Evolutionary conservation across 2,888 invertebrate genomes (phyloP).

Genomic region (Dryococelus australis): DNA sequence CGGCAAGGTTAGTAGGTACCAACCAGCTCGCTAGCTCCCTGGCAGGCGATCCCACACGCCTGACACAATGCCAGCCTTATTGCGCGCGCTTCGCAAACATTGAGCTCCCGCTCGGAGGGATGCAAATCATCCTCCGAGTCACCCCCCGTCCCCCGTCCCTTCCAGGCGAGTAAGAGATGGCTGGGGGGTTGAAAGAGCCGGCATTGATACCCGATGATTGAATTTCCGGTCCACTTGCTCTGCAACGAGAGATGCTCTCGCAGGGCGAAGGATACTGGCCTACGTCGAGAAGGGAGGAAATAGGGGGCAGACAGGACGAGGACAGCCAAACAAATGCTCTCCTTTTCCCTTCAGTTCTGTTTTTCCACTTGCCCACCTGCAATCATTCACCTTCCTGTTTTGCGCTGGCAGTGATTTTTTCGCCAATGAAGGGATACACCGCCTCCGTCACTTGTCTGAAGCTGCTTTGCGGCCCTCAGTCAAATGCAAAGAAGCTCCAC

Average conservation of each 20-base stretch:
- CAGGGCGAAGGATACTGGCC: not conserved
- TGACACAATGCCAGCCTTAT: not conserved
- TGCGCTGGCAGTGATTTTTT: too few species aligned
- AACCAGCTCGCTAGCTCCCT: not conserved
- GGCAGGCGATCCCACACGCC: not conserved
- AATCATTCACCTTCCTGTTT: too few species aligned
- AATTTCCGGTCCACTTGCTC: conserved; percentile 28
- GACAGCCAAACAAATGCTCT: conserved; percentile 17
- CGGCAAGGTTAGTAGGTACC: too few species aligned
- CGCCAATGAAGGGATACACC: too few species aligned
- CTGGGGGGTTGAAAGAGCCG: conserved; percentile 22
- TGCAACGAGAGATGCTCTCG: conserved; percentile 8
- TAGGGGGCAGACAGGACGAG: not conserved
- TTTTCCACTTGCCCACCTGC: not conserved
- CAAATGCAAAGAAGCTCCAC: too few species aligned
- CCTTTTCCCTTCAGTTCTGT: not conserved
- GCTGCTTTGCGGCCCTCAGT: too few species aligned
- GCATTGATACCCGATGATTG: conserved; percentile 30
- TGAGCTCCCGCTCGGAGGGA: not conserved
- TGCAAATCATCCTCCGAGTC: not conserved
- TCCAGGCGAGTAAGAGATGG: not conserved
- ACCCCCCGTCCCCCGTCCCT: not conserved
- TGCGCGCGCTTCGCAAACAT: not conserved
- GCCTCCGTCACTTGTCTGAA: too few species aligned
- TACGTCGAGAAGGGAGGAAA: not conserved